Conservation (phyloP, 2,113 vertebrate genomes). For the Pardalotus punctatus region DNA sequence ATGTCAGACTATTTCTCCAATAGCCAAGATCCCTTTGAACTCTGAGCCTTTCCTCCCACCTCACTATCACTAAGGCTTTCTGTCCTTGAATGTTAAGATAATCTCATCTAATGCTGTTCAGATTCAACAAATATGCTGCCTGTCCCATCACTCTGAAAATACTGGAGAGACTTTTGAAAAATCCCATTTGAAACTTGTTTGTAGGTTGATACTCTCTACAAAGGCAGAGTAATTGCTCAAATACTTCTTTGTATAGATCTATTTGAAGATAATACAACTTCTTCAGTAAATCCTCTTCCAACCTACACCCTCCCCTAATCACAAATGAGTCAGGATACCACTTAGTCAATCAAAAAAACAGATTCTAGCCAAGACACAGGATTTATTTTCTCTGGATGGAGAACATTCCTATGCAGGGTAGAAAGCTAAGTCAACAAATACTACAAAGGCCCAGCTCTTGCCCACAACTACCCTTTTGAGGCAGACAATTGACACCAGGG, state of each 20-base stretch:
- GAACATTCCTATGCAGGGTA: background rate
- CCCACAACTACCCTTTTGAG: background rate
- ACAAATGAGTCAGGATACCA: conserved; percentile 49
- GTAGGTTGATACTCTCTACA: background rate
- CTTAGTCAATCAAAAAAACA: conserved; percentile 32
- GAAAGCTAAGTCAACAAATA: conserved; percentile 19
- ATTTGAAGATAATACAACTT: conserved; percentile 30
- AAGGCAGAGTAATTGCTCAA: conserved; percentile 40
- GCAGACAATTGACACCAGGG: background rate
- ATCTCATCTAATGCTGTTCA: background rate
- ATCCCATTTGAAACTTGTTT: background rate
- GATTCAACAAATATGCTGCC: background rate
- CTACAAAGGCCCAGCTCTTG: conserved; percentile 33
- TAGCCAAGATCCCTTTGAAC: background rate
- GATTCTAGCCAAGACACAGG: conserved; percentile 16
- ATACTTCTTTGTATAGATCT: conserved; percentile 18
- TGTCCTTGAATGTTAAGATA: background rate
- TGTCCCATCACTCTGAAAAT: background rate
- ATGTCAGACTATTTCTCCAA: background rate
- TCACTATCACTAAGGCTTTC: background rate
- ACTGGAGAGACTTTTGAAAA: background rate
- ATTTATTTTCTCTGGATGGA: conserved; percentile 42
- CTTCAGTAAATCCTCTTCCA: conserved; percentile 37
- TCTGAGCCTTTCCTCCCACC: background rate
- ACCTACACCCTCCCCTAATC: conserved; percentile 29